Evolutionary conservation across 2,113 vertebrate species (phyloP), one percentile per base, ranked within the genome.

Genomic region (Prunella himalayana): DNA sequence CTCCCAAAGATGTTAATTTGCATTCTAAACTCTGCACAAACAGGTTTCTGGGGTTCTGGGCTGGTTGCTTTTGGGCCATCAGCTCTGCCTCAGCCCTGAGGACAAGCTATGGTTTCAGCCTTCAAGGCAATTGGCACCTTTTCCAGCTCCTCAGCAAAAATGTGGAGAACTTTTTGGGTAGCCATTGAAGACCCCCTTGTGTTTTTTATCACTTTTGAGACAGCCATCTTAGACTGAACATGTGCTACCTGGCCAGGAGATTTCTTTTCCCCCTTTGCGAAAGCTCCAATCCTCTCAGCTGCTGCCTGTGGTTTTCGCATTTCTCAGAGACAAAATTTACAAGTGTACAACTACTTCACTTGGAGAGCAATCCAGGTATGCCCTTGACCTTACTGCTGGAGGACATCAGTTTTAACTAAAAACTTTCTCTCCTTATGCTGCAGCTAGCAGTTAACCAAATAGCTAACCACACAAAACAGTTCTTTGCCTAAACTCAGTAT

Each of bases 241-340:
- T 6, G 1, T 30, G 56, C 44, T 39, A 25, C 16, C 27, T 49
- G 16, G 21, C 35, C 22, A 77, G n/a, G 44, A 49, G 57, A 24
- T 15, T 39, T 60, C 56, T 47, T 37, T 24, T 33, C 35, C 35
- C 9, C 7, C 12, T 49, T 61, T 76, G 28, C 2, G 3, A 33
- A 49, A 49, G 44, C 49, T 49, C 42, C 27, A 47, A 16, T 47
- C 30, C 28, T 76, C 56, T 49, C 56, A 31, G 21, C 9, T 39
- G 9, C 12, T 11, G 31, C 7, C 35, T 49, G 21, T 1, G 0
- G 16, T 2, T 76, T 49, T 25, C 49, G n/a, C 5, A 39, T 25
- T 37, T 75, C 33, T 47, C 25, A 59, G 54, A 76, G 15, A 37
- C 8, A 37, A 31, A 15, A 4, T 75, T 49, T 31, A 39, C 21